Conservation (phyloP, 2,113 vertebrate genomes). For the Felis catus region F.catus_Fca126_mat1.0 CM031415.1:142898001-142898500, state of each 20-base stretch:
- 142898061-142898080: not conserved
- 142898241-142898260: not conserved
- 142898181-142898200: not conserved
- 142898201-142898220: not conserved
- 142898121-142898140: not conserved
- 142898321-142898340: not conserved
- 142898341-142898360: not conserved
- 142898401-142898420: not conserved
- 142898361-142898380: not conserved
- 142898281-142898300: not conserved
- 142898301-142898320: not conserved
- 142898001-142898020: not conserved
- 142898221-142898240: not conserved
- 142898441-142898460: not conserved
- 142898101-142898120: not conserved
- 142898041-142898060: not conserved
- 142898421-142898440: not conserved
- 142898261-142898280: not conserved
- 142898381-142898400: not conserved
- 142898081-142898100: not conserved
- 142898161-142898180: not conserved
- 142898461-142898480: not conserved
- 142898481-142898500: not conserved
- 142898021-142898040: not conserved
- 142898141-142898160: not conserved